Base-by-base conservation (phyloP, 2,113 vertebrate species). In the Camelus bactrianus region DNA sequence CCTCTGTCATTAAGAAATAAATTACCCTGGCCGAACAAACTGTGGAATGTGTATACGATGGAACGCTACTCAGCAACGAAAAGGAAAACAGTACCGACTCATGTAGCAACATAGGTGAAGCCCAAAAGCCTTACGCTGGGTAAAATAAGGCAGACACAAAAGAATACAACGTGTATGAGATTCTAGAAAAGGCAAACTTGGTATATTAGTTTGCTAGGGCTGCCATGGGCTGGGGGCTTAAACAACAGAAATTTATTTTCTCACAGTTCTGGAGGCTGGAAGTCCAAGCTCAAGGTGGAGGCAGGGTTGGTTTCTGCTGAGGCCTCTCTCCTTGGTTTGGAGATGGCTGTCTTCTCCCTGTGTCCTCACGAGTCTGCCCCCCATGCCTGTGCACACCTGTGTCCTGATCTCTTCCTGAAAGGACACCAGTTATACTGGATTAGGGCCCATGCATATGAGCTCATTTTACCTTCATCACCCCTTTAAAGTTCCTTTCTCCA, bases 1-100 rank as follows among this genome's bases (percentile, higher is more conserved):
- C 80, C 35, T 86, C 35, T 56, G n/a, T 52, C 62, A 52, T 70
- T 84, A 76, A 93, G 81, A 82, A 76, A 48, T 56, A 70, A 93
- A 48, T 10, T 35, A 8, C 50, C 38, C 42, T 30, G 17, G 58
- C 15, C 69, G 84, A 80, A 70, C 26, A 62, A 75, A 89, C 22
- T 28, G 28, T 82, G 76, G 46, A 11, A 64, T 52, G 54, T 3
- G 56, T 60, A 11, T 19, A 52, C 30, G 15, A 48, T 50, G 35
- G 67, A 86, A 83, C 64, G 87, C 50, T 92, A 95, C 6, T 56
- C 42, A 30, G 22, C 28, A 19, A 30, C 5, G n/a, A 80, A 96
- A 76, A 96, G 77, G 62, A 60, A 58, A 48, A 62, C 69, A 52
- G 22, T 4, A 28, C 20, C 32, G 30, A 58, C 17, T 54, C 38